Percentiles rank a stretch among this genome's conserved stretches.
These are phyloP conservation scores for Podarcis lilfordi DNA, from an alignment of 2,797 vertebrate species.

Conservation along the genomic window DNA sequence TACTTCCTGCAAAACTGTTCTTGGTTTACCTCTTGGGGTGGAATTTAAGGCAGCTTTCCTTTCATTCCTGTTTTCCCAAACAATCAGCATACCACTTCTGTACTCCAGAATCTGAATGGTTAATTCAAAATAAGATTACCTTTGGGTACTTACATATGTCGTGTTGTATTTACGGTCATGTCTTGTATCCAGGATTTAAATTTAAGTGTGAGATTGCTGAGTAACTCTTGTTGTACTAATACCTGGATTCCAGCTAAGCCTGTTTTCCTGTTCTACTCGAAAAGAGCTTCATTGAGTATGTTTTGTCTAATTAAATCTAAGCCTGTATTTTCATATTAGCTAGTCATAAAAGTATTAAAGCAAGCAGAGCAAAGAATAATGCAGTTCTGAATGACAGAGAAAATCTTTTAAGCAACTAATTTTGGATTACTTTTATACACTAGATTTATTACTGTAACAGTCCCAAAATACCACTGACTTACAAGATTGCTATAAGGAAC, in stretches of 20 bases:
- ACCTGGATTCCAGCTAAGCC: constrained; percentile 45
- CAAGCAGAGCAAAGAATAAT: constrained; percentile 4
- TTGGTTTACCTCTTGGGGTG: not conserved
- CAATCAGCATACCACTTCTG: constrained; percentile 2
- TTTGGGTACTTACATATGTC: constrained; percentile 47
- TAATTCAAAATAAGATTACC: constrained; percentile 53
- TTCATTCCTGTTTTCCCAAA: not conserved
- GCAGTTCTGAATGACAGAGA: not conserved
- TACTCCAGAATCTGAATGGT: constrained; percentile 50
- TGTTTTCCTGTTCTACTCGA: constrained; percentile 21
- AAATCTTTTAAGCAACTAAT: constrained; percentile 17
- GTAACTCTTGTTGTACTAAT: not conserved
- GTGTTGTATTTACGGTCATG: constrained; percentile 44
- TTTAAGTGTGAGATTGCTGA: constrained; percentile 19
- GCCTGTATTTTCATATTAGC: constrained; percentile 15
- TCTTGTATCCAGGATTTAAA: constrained; percentile 34
- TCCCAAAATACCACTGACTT: not conserved
- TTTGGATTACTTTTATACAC: not conserved
- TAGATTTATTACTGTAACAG: not conserved
- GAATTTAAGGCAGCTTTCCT: not conserved
- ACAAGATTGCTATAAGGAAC: not conserved
- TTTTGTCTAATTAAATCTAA: constrained; percentile 51
- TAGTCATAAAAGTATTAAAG: constrained; percentile 28
- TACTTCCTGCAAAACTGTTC: not conserved
- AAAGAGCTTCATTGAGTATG: not conserved